These are phyloP conservation scores for Drosophila heteroneura DNA, from an alignment of 2,888 invertebrate genomes.

Conservation along the genomic window DNA sequence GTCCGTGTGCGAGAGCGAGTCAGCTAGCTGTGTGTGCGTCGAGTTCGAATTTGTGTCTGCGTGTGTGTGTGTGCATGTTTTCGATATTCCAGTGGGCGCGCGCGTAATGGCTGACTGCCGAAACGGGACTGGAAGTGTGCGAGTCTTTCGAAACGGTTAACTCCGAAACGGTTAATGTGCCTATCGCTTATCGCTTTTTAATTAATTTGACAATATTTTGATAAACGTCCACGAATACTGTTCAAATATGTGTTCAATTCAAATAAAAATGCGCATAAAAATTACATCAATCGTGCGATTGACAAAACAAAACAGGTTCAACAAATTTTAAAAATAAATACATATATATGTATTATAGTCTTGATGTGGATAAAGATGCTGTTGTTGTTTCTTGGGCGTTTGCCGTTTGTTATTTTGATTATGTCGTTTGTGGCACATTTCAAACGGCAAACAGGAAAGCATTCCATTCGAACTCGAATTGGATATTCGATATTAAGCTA, in stretches of 20 bases:
- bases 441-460: constrained; percentile 38
- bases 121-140: constrained; percentile 52
- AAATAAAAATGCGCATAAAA: constrained; percentile 72
- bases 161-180: constrained; percentile 55
- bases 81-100: constrained; percentile 56
- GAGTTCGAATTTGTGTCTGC: constrained; percentile 47
- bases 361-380: constrained; percentile 25
- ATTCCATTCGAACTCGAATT: constrained; percentile 22
- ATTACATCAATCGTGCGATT: constrained; percentile 63
- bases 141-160: constrained; percentile 66
- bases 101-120: constrained; percentile 70
- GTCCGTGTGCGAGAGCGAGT: constrained; percentile 42
- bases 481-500: neutral
- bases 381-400: constrained; percentile 34
- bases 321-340: constrained; percentile 16
- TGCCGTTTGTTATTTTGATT: constrained; percentile 45
- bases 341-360: neutral
- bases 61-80: constrained; percentile 7
- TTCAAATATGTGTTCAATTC: constrained; percentile 36
- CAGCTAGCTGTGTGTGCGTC: constrained; percentile 42
- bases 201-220: constrained; percentile 57
- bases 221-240: constrained; percentile 14
- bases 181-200: constrained; percentile 53
- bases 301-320: constrained; percentile 48
- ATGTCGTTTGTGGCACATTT: constrained; percentile 40